phyloP scores from a whole-genome alignment of 1,140 invertebrate species.

The Drosophila sechellia region DNA sequence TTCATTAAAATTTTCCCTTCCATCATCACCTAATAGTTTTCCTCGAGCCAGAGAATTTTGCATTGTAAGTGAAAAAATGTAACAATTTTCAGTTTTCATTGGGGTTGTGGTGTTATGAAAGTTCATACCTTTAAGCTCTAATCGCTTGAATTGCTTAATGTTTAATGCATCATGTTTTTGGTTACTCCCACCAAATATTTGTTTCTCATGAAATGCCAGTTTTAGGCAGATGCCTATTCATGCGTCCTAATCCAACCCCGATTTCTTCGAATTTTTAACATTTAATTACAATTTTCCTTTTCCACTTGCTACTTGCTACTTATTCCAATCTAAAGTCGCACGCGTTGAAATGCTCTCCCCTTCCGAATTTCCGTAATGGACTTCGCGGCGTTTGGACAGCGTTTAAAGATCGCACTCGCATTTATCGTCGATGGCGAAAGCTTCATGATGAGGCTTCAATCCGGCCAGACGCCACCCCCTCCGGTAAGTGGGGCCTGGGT shows the following conservation, averaged over 20 bases:
- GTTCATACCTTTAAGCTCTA: conserved; percentile 1
- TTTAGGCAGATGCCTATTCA: neutral
- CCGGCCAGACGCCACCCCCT: conserved; percentile 45
- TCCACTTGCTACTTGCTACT: conserved; percentile 4
- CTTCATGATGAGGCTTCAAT: conserved; percentile 52
- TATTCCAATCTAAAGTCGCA: conserved; percentile 28
- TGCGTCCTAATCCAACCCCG: neutral
- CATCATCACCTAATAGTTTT: conserved; percentile 64
- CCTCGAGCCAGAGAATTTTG: conserved; percentile 35
- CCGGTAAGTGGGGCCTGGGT: neutral
- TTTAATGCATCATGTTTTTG: too few species aligned
- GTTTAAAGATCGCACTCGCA: conserved; percentile 40
- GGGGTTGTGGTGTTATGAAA: neutral
- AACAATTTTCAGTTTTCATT: neutral
- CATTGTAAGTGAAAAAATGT: conserved; percentile 41
- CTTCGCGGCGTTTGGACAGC: conserved; percentile 37
- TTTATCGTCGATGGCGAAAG: conserved; percentile 30
- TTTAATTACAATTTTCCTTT: conserved; percentile 43
- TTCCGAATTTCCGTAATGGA: conserved; percentile 25
- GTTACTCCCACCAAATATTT: too few species aligned
- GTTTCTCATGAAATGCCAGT: neutral
- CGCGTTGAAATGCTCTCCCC: conserved; percentile 27
- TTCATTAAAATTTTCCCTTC: conserved; percentile 76
- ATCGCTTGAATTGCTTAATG: too few species aligned
- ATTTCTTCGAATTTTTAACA: neutral